Percentiles rank a stretch among this genome's conserved stretches.
phyloP scores from a whole-genome alignment of 92 coral and sea anemone species.

The Epizoanthus fatuus region DNA sequence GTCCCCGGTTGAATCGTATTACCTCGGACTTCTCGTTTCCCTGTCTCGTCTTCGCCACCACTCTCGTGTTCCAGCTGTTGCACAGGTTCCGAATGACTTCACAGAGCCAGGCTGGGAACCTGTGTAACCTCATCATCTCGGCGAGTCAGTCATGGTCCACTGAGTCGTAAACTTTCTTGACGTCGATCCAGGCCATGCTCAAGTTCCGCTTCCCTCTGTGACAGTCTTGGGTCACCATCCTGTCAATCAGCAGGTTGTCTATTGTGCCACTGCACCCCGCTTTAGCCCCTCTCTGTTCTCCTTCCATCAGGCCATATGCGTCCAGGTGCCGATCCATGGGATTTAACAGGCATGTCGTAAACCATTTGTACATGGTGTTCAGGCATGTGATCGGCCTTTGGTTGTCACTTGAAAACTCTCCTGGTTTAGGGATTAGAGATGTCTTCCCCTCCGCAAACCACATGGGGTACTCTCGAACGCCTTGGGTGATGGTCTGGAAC shows the following conservation, averaged over 20 bases:
- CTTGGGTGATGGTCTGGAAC: too few relatives aligned
- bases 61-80: constrained; percentile 54
- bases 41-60: constrained; percentile 37
- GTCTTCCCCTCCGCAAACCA: constrained; percentile 66
- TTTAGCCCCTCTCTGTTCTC: constrained; percentile 66
- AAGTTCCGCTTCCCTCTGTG: constrained; percentile 37
- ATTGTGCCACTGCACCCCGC: constrained; percentile 64
- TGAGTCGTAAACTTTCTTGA: constrained; percentile 56
- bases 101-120: constrained; percentile 56
- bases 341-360: constrained; percentile 52
- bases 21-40: constrained; percentile 40
- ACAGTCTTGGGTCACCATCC: constrained; percentile 65
- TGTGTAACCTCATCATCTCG: constrained; percentile 42
- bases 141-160: constrained; percentile 36
- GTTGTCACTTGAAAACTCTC: constrained; percentile 59
- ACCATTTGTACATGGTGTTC: constrained; percentile 56
- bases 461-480: constrained; percentile 9
- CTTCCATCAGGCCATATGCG: constrained; percentile 50
- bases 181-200: constrained; percentile 75
- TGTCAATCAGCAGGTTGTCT: constrained; percentile 74
- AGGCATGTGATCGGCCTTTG: too few relatives aligned
- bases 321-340: constrained; percentile 62
- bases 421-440: constrained; percentile 52
- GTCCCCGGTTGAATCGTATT: constrained; percentile 54
- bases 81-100: constrained; percentile 32